Evolutionary conservation across 2,888 invertebrate genomes (phyloP).

Genomic region (Nephrotoma flavescens): DNA sequence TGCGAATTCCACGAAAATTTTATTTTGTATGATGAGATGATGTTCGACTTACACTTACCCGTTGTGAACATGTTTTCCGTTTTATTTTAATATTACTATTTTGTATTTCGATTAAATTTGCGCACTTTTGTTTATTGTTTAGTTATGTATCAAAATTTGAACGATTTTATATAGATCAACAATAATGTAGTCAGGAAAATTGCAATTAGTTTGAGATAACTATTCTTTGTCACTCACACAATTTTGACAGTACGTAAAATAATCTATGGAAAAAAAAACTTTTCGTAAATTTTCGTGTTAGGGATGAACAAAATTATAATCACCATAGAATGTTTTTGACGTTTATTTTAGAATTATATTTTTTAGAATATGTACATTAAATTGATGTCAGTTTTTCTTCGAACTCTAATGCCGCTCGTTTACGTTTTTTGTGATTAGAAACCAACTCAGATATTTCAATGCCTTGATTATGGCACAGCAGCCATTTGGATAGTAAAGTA

Average conservation of each 20-base stretch:
- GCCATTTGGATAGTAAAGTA: conserved; percentile 5
- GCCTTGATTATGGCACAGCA: neutral
- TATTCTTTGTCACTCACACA: neutral
- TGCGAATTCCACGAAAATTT: neutral
- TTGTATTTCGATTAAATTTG: neutral
- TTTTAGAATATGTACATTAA: neutral
- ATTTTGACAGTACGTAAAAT: neutral
- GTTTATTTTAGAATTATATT: neutral
- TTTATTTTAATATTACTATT: neutral
- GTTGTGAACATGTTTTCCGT: neutral
- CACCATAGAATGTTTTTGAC: neutral
- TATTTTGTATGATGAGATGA: neutral
- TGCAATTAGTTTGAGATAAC: neutral
- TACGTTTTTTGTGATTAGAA: conserved; percentile 8
- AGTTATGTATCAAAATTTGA: neutral
- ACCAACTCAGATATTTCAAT: conserved; percentile 9
- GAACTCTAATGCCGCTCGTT: conserved; percentile 1
- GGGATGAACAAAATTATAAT: neutral
- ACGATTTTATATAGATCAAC: neutral
- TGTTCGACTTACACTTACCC: neutral
- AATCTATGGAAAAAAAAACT: neutral
- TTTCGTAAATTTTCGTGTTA: neutral
- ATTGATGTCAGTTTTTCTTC: neutral
- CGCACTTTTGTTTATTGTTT: neutral
- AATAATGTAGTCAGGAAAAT: neutral